Evolutionary conservation across 1,140 invertebrate genomes (phyloP), one percentile per base, ranked within the genome.

Genomic region (Phocides pigmalion): DNA sequence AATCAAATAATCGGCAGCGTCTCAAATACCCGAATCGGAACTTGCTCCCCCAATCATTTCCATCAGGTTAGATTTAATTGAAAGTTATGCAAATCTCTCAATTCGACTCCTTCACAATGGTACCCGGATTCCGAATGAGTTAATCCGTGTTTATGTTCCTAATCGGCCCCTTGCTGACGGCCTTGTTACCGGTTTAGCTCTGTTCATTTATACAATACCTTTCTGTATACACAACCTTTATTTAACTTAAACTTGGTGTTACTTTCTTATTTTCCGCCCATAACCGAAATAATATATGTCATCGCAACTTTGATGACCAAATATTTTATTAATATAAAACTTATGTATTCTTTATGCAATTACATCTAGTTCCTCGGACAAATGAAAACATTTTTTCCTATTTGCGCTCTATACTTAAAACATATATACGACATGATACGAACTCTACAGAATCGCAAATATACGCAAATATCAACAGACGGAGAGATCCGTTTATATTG

Each of bases 81-180:
- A 88, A 89, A 90, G 89, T 90, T 91, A 91, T 91, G 89, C 87
- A 89, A 91, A 91, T 91, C 84, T 90, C 83, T 76, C 84, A 82
- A 85, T 89, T 84, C 80, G 80, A 87, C 84, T 85, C 84, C 84
- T 89, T 87, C 83, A 90, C 88, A 90, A 89, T 91, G 80, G 87
- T 84, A 81, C 81, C 79, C 71, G 81, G 87, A 89, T 89, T 90
- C 86, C 87, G 82, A 89, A 87, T 91, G 89, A 91, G 82, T 91
- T 91, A 90, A 91, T 91, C 89, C 79, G 82, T 89, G 87, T 89
- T 91, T 89, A 90, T 89, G 83, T 81, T 89, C 74, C 87, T 88
- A 90, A 90, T 88, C 86, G 82, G 81, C 82, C 87, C 85, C 84
- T 87, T 78, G 77, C 81, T 85, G 63, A 79, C 79, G 77, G 75